phyloP scores from a whole-genome alignment of 1,140 invertebrate genomes.

The Drosophila elegans region DNA sequence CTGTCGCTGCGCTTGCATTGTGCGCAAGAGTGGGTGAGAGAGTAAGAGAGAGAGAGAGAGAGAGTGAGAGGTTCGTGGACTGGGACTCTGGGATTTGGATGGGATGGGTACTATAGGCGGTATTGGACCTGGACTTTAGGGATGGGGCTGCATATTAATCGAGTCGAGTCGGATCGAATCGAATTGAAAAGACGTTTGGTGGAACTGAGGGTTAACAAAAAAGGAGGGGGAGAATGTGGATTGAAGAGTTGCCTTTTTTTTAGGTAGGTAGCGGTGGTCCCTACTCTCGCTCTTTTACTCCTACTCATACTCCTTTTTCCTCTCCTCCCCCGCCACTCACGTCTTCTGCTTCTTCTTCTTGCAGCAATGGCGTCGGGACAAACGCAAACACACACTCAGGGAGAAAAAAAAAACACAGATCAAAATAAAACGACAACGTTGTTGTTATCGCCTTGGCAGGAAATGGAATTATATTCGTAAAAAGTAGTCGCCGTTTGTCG shows the following conservation, averaged over 20 bases:
- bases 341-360: constrained; percentile 6
- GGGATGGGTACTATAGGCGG: constrained; percentile 2
- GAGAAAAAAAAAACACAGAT: constrained; percentile 36
- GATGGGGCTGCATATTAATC: constrained; percentile 72
- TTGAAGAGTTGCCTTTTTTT: constrained; percentile 40
- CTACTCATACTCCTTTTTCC: constrained; percentile 5
- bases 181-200: constrained; percentile 67
- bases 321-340: constrained; percentile 9
- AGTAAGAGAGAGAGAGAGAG: constrained; percentile 1
- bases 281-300: constrained; percentile 22
- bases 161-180: constrained; percentile 66
- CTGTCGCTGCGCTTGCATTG: constrained; percentile 7
- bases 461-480: constrained; percentile 82
- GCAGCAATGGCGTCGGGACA: constrained; percentile 71
- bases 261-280: constrained; percentile 50
- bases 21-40: constrained; percentile 19
- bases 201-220: constrained; percentile 23
- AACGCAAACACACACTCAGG: constrained; percentile 26
- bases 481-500: constrained; percentile 55
- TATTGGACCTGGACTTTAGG: constrained; percentile 18
- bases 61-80: constrained; percentile 20
- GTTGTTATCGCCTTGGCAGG: constrained; percentile 81
- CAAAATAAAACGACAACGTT: constrained; percentile 48
- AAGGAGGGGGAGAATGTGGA: constrained; percentile 12
- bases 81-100: constrained; percentile 40